Conservation (phyloP, 2,888 invertebrate species). For the Mesopsocus fuscifrons region DNA sequence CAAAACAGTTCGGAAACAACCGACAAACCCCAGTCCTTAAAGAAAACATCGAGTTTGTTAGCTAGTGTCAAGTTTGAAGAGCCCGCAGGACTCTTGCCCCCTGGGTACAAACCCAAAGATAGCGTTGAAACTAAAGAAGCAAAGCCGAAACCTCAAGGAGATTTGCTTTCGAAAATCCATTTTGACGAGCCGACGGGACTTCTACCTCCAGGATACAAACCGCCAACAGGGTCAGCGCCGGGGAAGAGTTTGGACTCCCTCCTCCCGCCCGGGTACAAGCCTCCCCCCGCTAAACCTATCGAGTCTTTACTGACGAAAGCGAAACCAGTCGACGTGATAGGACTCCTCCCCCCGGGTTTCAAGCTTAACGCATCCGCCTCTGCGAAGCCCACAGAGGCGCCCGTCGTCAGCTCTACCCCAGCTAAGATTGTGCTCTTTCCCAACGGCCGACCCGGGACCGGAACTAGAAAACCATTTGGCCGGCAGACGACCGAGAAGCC, state of each 20-base stretch:
- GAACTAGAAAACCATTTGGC: constrained; percentile 33
- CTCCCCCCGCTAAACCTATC: constrained; percentile 13
- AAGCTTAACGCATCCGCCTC: constrained; percentile 20
- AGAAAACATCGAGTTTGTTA: constrained; percentile 24
- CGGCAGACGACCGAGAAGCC: constrained; percentile 38
- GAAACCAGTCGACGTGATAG: constrained; percentile 24
- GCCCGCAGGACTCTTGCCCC: constrained; percentile 12
- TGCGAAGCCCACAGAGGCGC: background rate
- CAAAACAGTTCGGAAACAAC: constrained; percentile 29
- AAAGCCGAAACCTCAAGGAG: constrained; percentile 4
- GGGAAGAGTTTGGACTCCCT: background rate
- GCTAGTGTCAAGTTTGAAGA: constrained; percentile 12
- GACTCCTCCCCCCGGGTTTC: constrained; percentile 42
- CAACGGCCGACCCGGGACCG: constrained; percentile 47
- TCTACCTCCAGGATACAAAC: constrained; percentile 46
- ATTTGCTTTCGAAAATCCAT: constrained; percentile 24
- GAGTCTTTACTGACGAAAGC: constrained; percentile 21
- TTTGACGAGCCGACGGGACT: constrained; percentile 37
- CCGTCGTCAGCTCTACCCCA: constrained; percentile 13
- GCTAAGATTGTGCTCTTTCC: constrained; percentile 43
- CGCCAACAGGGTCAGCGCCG: constrained; percentile 20
- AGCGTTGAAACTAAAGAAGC: background rate
- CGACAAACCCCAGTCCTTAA: constrained; percentile 20
- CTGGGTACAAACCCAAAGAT: constrained; percentile 11
- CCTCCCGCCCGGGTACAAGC: constrained; percentile 10